These are phyloP conservation scores for Thysanoteuthis rhombus DNA, from an alignment of 2,888 invertebrate genomes.

Conservation along the genomic window DNA sequence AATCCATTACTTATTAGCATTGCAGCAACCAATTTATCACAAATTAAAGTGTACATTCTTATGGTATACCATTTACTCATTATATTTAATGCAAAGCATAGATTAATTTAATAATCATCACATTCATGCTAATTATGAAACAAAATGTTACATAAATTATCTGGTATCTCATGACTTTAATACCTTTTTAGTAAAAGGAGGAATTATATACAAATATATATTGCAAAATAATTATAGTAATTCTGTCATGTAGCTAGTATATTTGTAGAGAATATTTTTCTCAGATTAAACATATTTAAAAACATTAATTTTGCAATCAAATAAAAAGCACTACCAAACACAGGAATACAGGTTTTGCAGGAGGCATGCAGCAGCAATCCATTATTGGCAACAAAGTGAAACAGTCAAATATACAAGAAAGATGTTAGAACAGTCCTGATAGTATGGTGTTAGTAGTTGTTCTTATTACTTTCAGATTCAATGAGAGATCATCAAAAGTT, in stretches of 20 bases:
- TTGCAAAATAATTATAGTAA: not conserved
- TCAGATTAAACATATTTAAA: not conserved
- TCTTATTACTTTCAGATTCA: not conserved
- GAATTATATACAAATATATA: not conserved
- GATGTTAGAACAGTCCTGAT: not conserved
- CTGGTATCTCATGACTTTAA: not conserved
- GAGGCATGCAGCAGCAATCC: too few relatives aligned
- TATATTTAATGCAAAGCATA: not conserved
- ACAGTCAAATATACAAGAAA: not conserved
- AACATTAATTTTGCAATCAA: not conserved
- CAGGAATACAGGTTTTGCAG: not conserved
- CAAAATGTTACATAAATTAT: not conserved
- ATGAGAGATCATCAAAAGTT: not conserved
- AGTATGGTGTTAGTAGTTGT: not conserved
- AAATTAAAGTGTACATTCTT: not conserved
- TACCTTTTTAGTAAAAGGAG: not conserved
- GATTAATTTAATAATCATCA: not conserved
- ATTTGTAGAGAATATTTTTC: not conserved
- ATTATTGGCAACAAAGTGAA: not conserved
- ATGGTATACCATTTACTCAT: not conserved
- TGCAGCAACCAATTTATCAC: not conserved
- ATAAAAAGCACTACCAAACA: not conserved
- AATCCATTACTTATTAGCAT: not conserved
- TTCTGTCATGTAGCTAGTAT: not conserved
- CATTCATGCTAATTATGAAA: constrained; percentile 12